These are phyloP conservation scores for Cephus pygmeus DNA, from an alignment of 2,888 invertebrate genomes.

Conservation along the genomic window DNA sequence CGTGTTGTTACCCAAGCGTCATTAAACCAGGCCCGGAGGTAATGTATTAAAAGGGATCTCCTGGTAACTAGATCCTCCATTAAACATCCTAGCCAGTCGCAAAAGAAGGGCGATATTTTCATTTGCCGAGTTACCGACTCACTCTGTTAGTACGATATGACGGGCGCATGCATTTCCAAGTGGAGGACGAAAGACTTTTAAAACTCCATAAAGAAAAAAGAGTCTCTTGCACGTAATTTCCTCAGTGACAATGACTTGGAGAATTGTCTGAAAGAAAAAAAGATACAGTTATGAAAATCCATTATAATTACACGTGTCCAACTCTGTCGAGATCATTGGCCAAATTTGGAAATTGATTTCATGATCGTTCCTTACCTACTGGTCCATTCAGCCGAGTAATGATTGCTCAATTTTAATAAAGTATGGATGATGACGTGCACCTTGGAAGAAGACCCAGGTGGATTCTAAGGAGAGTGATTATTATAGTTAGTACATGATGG, in stretches of 20 bases:
- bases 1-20: background rate
- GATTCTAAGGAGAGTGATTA: background rate
- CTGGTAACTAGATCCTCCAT: background rate
- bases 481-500: background rate
- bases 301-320: background rate
- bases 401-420: background rate
- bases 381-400: too few relatives aligned
- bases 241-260: background rate
- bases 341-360: background rate
- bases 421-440: background rate
- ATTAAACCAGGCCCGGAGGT: background rate
- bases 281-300: background rate
- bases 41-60: background rate
- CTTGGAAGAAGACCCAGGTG: background rate
- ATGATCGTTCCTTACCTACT: background rate
- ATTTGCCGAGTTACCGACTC: background rate
- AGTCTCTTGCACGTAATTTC: background rate
- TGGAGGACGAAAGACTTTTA: background rate
- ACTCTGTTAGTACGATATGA: background rate
- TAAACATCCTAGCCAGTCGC: background rate
- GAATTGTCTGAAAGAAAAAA: background rate
- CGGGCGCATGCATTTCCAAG: background rate
- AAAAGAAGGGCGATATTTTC: background rate
- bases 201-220: background rate
- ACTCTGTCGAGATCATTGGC: background rate